Evolutionary conservation across 2,113 vertebrate species (phyloP).

Genomic region (Furnarius figulus): DNA sequence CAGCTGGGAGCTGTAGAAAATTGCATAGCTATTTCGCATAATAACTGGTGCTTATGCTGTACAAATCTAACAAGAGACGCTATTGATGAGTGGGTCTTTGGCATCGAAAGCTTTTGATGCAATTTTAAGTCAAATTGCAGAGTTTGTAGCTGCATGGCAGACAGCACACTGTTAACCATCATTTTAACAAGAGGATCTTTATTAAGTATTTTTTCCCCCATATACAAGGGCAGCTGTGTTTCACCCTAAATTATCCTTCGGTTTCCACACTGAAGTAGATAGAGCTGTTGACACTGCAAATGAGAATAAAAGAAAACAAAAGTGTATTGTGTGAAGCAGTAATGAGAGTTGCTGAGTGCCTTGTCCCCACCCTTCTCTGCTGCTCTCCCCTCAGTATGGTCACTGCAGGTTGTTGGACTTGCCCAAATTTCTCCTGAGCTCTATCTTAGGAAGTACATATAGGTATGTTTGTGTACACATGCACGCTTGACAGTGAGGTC

Average conservation of each 20-base stretch:
- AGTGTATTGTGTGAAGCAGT: slow-evolving; percentile 7
- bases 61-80: slow-evolving; percentile 80
- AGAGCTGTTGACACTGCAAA: slow-evolving; percentile 76
- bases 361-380: background rate
- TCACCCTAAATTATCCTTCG: slow-evolving; percentile 77
- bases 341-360: background rate
- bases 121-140: slow-evolving; percentile 82
- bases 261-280: slow-evolving; percentile 71
- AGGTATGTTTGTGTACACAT: background rate
- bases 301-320: slow-evolving; percentile 68
- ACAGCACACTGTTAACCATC: slow-evolving; percentile 79
- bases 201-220: slow-evolving; percentile 74
- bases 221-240: slow-evolving; percentile 78
- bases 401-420: background rate
- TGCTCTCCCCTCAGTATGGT: background rate
- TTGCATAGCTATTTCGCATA: slow-evolving; percentile 81
- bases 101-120: slow-evolving; percentile 80
- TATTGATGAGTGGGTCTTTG: slow-evolving; percentile 81
- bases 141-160: slow-evolving; percentile 76
- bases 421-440: background rate
- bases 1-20: slow-evolving; percentile 81
- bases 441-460: background rate
- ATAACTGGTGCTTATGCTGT: slow-evolving; percentile 80
- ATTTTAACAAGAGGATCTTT: slow-evolving; percentile 83
- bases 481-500: background rate